phyloP scores from a whole-genome alignment of 2,113 vertebrate species.

The Vulpes vulpes region DNA sequence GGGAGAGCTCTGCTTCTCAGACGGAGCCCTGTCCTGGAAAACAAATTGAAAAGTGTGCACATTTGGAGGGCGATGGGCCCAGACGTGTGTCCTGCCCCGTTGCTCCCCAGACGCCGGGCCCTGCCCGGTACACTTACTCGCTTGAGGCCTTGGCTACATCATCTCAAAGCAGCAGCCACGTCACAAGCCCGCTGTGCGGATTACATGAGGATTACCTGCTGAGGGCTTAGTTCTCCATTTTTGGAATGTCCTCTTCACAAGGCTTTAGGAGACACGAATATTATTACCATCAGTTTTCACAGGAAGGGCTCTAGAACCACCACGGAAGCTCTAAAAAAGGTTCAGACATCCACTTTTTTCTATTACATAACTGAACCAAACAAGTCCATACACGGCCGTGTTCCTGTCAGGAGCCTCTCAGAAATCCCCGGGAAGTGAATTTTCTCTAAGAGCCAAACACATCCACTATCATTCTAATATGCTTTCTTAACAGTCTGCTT shows the following conservation, averaged over 20 bases:
- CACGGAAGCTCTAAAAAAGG: neutral
- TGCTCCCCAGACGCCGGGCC: fast-evolving
- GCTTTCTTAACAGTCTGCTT: neutral
- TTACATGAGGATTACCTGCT: neutral
- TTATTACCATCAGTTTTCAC: neutral
- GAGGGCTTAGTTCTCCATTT: neutral
- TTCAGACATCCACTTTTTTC: constrained; percentile 40
- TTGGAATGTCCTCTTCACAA: neutral
- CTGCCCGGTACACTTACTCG: too few species aligned
- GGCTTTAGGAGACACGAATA: constrained; percentile 50
- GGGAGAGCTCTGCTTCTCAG: neutral
- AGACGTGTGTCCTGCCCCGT: neutral
- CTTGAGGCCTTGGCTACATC: neutral
- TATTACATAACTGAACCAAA: constrained; percentile 2
- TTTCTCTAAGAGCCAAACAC: neutral
- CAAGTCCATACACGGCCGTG: neutral
- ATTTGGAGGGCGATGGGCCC: neutral
- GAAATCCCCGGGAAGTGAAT: neutral
- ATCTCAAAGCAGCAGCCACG: neutral
- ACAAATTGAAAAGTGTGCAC: neutral
- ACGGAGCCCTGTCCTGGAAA: neutral
- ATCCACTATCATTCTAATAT: neutral
- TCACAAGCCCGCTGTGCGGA: neutral
- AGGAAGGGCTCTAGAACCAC: constrained; percentile 32
- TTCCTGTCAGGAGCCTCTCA: neutral